Evolutionary conservation across 2,888 invertebrate species (phyloP).

Genomic region (Anorthoa munda): DNA sequence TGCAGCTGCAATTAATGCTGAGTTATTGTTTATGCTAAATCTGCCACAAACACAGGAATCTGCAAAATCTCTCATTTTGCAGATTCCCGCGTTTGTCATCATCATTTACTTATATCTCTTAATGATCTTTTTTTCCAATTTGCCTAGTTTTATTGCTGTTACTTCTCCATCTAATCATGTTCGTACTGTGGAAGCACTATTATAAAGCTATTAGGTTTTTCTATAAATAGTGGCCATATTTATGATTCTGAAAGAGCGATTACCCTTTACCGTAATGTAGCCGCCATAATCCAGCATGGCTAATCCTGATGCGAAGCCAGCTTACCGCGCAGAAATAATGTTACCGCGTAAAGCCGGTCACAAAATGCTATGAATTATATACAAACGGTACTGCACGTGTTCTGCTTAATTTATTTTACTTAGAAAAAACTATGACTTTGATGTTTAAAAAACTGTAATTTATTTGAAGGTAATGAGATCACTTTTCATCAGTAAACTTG

Average conservation of each 20-base stretch:
- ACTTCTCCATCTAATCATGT: constrained; percentile 16
- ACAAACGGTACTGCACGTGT: constrained; percentile 39
- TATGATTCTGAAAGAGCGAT: constrained; percentile 49
- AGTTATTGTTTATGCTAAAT: constrained; percentile 18
- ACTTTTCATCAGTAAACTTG: not conserved
- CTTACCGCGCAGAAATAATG: constrained; percentile 58
- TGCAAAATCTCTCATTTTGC: too few species aligned
- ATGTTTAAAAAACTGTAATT: not conserved
- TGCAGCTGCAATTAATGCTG: constrained; percentile 28
- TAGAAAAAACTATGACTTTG: not conserved
- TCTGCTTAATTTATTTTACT: constrained; percentile 13
- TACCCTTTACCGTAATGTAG: constrained; percentile 54
- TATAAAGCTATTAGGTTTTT: constrained; percentile 35
- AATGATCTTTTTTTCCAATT: constrained; percentile 10
- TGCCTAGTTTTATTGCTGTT: constrained; percentile 8
- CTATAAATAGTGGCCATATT: constrained; percentile 39
- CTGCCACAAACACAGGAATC: too few species aligned
- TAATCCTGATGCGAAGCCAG: constrained; percentile 59
- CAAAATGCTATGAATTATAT: constrained; percentile 47
- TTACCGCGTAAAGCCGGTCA: constrained; percentile 43
- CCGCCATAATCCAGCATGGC: constrained; percentile 57
- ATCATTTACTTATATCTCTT: constrained; percentile 4
- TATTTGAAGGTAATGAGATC: not conserved
- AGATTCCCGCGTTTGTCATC: constrained; percentile 22
- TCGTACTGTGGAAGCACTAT: constrained; percentile 2